These are phyloP conservation scores for Calidris pygmaea DNA, from an alignment of 2,113 vertebrate genomes.

Conservation along the genomic window DNA sequence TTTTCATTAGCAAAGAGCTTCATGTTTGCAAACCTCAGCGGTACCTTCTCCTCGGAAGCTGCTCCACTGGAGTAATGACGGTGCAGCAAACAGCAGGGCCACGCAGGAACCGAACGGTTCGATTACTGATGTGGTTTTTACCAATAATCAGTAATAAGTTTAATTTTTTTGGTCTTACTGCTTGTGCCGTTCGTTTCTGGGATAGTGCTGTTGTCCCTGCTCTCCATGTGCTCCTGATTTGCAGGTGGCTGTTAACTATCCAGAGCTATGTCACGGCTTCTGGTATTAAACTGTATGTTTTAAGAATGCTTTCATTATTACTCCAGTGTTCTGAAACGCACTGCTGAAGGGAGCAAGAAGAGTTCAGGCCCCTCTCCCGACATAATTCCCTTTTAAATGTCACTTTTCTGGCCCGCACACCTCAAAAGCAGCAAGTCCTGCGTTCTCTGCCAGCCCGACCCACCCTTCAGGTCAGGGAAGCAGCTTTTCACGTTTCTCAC, in stretches of 20 bases:
- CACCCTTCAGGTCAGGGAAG: background rate
- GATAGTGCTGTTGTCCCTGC: background rate
- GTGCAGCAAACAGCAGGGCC: conserved; percentile 12
- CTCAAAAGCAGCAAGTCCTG: too few species aligned
- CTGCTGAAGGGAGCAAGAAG: too few species aligned
- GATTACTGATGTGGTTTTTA: conserved; percentile 1
- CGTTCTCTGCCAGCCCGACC: background rate
- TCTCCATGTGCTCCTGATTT: background rate
- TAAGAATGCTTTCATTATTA: background rate
- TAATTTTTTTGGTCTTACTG: background rate
- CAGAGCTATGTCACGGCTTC: background rate
- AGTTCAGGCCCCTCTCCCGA: background rate
- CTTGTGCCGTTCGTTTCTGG: conserved; percentile 26
- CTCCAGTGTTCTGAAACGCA: too few species aligned
- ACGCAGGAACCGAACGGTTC: background rate
- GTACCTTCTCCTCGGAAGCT: background rate
- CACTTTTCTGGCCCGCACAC: too few species aligned
- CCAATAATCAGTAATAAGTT: background rate
- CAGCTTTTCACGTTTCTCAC: background rate
- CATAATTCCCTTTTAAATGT: background rate
- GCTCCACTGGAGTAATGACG: background rate
- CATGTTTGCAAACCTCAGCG: background rate
- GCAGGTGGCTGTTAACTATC: background rate
- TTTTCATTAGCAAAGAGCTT: background rate
- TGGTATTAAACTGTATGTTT: background rate